Percentiles rank a stretch among this genome's conserved stretches.
Conservation (phyloP, 2,113 vertebrate species). For the Toxotes chatareus region DNA sequence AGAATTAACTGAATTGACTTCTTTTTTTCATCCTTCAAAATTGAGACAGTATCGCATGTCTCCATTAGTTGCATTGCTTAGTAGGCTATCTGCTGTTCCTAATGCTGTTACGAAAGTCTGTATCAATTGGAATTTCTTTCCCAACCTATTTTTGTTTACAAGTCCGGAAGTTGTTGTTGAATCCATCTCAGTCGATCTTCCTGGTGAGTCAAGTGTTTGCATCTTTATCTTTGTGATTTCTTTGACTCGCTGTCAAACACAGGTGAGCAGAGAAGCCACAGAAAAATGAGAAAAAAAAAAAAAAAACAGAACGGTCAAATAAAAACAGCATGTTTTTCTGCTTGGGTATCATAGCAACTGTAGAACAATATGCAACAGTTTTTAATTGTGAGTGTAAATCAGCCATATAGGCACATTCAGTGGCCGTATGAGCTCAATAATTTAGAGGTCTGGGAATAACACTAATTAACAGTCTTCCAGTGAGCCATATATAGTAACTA, state of each 20-base stretch:
- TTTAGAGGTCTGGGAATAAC: conserved; percentile 45
- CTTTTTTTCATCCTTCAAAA: background rate
- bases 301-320: conserved; percentile 26
- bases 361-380: background rate
- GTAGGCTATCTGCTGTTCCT: background rate
- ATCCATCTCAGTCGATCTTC: conserved; percentile 35
- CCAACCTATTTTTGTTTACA: conserved; percentile 25
- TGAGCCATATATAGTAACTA: conserved; percentile 28
- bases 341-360: conserved; percentile 52
- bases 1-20: no score
- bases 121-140: background rate
- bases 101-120: background rate
- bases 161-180: conserved; percentile 16
- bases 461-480: conserved; percentile 42
- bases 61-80: background rate
- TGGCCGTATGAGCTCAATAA: conserved; percentile 35
- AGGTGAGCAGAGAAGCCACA: conserved; percentile 23
- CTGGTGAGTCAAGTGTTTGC: conserved; percentile 21
- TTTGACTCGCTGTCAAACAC: conserved; percentile 32
- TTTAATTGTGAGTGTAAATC: conserved; percentile 5
- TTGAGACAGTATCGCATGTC: background rate
- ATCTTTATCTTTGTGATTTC: conserved; percentile 19
- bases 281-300: conserved; percentile 1
- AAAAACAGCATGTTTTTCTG: conserved; percentile 42
- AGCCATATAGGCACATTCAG: conserved; percentile 10